Conservation (phyloP, 2,888 invertebrate species). For the Pristionchus fissidentatus region DNA sequence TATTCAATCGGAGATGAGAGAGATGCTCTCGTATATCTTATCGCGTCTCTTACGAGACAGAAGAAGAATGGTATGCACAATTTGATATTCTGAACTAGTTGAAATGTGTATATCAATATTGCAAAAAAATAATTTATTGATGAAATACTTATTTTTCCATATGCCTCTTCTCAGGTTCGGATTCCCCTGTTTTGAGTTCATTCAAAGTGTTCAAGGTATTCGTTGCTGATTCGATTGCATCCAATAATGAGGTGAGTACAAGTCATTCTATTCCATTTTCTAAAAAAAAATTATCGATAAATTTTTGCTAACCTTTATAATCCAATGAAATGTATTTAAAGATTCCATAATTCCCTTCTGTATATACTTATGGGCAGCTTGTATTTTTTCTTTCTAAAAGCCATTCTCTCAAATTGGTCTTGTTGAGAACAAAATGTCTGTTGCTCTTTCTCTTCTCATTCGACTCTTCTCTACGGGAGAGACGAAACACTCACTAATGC, state of each 20-base stretch:
- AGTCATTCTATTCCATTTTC: neutral
- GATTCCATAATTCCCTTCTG: neutral
- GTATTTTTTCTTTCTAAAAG: too few species aligned
- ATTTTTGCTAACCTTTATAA: neutral
- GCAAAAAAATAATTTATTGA: too few species aligned
- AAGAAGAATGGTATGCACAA: constrained; percentile 14
- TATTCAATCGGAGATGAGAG: neutral
- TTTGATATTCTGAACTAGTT: neutral
- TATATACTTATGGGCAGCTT: too few species aligned
- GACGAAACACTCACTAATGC: constrained; percentile 19
- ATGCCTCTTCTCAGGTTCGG: neutral
- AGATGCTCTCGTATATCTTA: constrained; percentile 40
- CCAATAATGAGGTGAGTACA: neutral
- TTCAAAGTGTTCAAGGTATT: neutral
- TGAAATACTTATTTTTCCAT: neutral
- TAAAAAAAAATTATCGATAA: too few species aligned
- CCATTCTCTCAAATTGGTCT: too few species aligned
- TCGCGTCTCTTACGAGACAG: constrained; percentile 18
- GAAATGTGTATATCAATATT: neutral
- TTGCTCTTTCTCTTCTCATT: constrained; percentile 34
- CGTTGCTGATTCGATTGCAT: neutral
- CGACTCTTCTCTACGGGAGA: constrained; percentile 27
- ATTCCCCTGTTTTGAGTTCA: neutral
- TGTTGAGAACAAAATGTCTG: neutral
- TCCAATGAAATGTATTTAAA: neutral